Evolutionary conservation across 2,888 invertebrate genomes (phyloP).

Genomic region (Lepidochrysops patricia): DNA sequence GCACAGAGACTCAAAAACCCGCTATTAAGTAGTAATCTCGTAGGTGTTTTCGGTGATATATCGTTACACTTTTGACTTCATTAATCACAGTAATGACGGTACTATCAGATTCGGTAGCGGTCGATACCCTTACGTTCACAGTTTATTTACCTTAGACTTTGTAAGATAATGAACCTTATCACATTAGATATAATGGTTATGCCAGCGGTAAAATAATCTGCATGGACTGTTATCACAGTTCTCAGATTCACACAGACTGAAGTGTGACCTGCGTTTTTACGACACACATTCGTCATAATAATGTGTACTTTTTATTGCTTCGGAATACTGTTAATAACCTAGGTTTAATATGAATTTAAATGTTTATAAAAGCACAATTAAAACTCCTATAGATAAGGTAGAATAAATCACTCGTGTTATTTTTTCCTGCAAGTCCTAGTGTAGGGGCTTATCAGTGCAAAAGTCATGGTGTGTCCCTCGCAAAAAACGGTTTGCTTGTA

Average conservation of each 20-base stretch:
- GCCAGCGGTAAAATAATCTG: no score
- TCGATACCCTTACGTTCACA: background rate
- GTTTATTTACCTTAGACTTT: no score
- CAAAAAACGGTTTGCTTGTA: no score
- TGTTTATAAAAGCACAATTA: no score
- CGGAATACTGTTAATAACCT: background rate
- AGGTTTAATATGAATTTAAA: background rate
- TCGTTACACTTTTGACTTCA: background rate
- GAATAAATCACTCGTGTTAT: no score
- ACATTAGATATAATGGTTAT: no score
- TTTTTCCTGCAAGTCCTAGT: no score
- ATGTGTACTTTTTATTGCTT: constrained; percentile 17
- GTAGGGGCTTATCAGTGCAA: no score
- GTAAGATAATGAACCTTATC: no score
- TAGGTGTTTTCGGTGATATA: background rate
- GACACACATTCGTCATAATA: constrained; percentile 28
- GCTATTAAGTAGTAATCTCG: background rate
- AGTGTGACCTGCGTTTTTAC: background rate
- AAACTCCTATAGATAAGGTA: no score
- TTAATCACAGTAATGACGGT: background rate
- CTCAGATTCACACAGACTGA: background rate
- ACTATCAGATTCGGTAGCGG: background rate
- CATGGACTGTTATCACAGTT: background rate
- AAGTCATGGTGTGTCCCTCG: no score
- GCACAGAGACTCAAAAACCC: no score